A percentile compares a stretch with the other conserved stretches of the same genome.
These are phyloP conservation scores for Eubasilissa splendida DNA, from an alignment of 2,888 invertebrate genomes.

Conservation along the genomic window DNA sequence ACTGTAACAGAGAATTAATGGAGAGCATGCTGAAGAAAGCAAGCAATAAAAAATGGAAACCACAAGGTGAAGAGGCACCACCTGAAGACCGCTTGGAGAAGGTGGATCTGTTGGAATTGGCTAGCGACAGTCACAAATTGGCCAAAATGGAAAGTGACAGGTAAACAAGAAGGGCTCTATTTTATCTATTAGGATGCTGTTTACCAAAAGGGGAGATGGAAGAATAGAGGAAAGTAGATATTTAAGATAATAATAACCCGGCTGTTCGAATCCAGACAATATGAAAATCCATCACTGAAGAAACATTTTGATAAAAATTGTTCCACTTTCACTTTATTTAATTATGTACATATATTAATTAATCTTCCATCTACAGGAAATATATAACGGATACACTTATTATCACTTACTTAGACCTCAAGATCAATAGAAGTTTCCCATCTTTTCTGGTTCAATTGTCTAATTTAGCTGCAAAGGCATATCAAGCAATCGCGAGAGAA, in stretches of 20 bases:
- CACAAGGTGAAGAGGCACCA: slow-evolving; percentile 8
- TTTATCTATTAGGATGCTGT: not conserved
- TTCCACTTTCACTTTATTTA: not conserved
- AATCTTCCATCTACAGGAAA: slow-evolving; percentile 28
- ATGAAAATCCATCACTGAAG: too few relatives aligned
- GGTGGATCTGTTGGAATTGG: slow-evolving; percentile 40
- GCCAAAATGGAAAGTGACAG: slow-evolving; percentile 57
- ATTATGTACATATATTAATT: not conserved
- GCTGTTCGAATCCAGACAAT: too few relatives aligned
- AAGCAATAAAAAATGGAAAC: slow-evolving; percentile 25
- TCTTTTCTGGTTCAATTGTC: slow-evolving; percentile 43
- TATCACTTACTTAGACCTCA: slow-evolving; percentile 49
- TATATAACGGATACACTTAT: slow-evolving; percentile 47
- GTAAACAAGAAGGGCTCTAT: slow-evolving; percentile 15
- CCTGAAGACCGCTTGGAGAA: slow-evolving; percentile 41
- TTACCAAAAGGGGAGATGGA: not conserved
- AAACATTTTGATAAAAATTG: too few relatives aligned
- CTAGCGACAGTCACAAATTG: slow-evolving; percentile 49
- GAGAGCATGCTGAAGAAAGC: slow-evolving; percentile 33
- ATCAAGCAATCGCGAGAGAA: slow-evolving; percentile 49
- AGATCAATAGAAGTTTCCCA: slow-evolving; percentile 48
- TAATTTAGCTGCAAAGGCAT: slow-evolving; percentile 47
- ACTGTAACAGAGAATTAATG: slow-evolving; percentile 46
- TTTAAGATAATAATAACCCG: not conserved
- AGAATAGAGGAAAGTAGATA: not conserved